phyloP scores from a whole-genome alignment of 2,113 vertebrate genomes.

The Conger conger region DNA sequence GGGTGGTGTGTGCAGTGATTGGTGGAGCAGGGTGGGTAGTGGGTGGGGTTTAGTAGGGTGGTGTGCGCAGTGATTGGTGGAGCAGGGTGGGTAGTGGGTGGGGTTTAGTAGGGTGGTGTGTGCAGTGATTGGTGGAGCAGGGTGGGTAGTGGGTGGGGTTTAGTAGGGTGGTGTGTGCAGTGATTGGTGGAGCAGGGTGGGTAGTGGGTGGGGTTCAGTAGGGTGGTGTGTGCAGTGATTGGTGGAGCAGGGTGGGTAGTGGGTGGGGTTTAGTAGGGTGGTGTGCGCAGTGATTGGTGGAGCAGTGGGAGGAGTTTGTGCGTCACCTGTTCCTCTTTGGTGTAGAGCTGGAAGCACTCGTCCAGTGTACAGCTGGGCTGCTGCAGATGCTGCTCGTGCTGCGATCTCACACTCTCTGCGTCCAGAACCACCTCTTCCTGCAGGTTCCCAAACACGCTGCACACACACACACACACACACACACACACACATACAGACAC shows the following conservation, averaged over 20 bases:
- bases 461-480: neutral
- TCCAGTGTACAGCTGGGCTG: conserved; percentile 89
- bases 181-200: too few species aligned
- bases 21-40: too few species aligned
- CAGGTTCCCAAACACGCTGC: conserved; percentile 85
- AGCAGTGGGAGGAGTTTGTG: too few species aligned
- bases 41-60: too few species aligned
- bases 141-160: too few species aligned
- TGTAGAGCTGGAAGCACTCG: conserved; percentile 96
- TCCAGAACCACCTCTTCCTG: conserved; percentile 89
- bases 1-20: too few species aligned
- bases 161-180: too few species aligned
- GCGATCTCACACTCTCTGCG: conserved; percentile 77
- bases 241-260: neutral
- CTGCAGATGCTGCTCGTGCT: conserved; percentile 84
- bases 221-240: neutral
- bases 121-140: too few species aligned
- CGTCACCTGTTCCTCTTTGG: conserved; percentile 93
- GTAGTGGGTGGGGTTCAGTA: neutral
- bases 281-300: neutral
- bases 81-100: too few species aligned
- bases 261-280: neutral
- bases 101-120: too few species aligned
- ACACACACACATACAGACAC: neutral
- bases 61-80: too few species aligned